A percentile compares a stretch with the other conserved stretches of the same genome.
Evolutionary conservation across 2,113 vertebrate genomes (phyloP).

Genomic region (Lampris incognitus): DNA sequence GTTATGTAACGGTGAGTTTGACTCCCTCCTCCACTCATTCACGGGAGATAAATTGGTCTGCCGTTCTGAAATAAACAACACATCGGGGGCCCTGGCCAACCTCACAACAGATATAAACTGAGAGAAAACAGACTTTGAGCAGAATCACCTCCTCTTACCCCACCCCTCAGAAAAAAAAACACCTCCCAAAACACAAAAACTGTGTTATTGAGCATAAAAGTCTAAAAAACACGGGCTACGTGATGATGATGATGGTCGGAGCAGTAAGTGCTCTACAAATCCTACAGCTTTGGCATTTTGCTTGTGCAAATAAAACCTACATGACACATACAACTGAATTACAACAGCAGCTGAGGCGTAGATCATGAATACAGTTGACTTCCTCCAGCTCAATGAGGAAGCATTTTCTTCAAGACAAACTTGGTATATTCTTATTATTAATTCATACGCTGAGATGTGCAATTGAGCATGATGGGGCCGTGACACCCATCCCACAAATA

Average conservation of each 20-base stretch:
- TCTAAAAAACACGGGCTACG: constrained; percentile 24
- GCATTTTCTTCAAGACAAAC: background rate
- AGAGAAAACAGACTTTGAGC: background rate
- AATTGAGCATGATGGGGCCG: constrained; percentile 64
- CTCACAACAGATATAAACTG: background rate
- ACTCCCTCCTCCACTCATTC: too few species aligned
- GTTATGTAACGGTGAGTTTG: too few species aligned
- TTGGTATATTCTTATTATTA: too few species aligned
- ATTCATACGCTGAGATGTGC: constrained; percentile 44
- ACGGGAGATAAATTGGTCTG: too few species aligned
- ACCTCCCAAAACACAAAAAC: constrained; percentile 2
- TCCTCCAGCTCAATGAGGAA: constrained; percentile 22
- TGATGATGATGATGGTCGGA: constrained; percentile 1
- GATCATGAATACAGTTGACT: constrained; percentile 12
- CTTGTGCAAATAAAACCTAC: constrained; percentile 47
- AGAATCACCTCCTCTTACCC: background rate
- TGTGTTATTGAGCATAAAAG: background rate
- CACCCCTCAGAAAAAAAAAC: background rate
- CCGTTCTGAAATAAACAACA: too few species aligned
- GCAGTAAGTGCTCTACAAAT: constrained; percentile 9
- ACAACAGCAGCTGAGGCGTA: constrained; percentile 22
- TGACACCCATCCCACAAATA: constrained; percentile 20
- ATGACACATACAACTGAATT: background rate
- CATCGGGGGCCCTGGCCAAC: too few species aligned
- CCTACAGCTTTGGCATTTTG: constrained; percentile 41